phyloP scores from a whole-genome alignment of 2,113 vertebrate species.

The Rhea pennata region DNA sequence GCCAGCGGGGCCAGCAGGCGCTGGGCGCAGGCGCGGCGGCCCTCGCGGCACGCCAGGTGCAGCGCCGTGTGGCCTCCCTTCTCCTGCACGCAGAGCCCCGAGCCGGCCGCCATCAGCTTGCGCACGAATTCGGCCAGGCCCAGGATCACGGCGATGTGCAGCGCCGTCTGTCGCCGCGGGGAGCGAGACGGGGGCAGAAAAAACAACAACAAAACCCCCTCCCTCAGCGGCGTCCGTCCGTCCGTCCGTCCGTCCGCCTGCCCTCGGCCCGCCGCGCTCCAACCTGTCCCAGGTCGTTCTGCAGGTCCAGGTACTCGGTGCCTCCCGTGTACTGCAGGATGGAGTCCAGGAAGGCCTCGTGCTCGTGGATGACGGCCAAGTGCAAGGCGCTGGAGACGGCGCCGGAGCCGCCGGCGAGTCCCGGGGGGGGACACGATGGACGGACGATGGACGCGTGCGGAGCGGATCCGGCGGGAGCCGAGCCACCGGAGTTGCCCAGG shows the following conservation, averaged over 20 bases:
- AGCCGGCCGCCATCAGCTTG: constrained; percentile 72
- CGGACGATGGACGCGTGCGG: no score
- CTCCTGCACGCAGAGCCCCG: constrained; percentile 68
- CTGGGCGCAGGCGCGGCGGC: constrained; percentile 53
- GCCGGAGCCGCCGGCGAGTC: no score
- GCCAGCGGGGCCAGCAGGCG: constrained; percentile 68
- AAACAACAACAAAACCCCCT: no score
- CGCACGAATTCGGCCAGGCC: constrained; percentile 67
- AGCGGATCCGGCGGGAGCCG: no score
- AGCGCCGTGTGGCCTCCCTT: constrained; percentile 78
- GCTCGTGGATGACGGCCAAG: constrained; percentile 82
- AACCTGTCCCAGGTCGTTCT: constrained; percentile 85
- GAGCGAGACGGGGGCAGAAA: no score
- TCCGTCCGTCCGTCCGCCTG: no score
- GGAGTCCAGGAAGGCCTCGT: constrained; percentile 78
- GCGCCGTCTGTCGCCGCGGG: constrained; percentile 69
- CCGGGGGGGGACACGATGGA: no score
- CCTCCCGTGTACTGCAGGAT: constrained; percentile 71
- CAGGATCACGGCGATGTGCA: constrained; percentile 82
- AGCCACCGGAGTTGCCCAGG: no score
- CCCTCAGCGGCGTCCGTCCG: no score
- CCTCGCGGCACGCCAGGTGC: constrained; percentile 79
- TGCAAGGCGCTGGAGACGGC: constrained; percentile 80
- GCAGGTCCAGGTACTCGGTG: constrained; percentile 79
- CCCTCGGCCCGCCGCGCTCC: no score